Percentiles rank a stretch among this genome's conserved stretches.
These are phyloP conservation scores for Siniperca knerii DNA, from an alignment of 2,113 vertebrate genomes.

Conservation along the genomic window DNA sequence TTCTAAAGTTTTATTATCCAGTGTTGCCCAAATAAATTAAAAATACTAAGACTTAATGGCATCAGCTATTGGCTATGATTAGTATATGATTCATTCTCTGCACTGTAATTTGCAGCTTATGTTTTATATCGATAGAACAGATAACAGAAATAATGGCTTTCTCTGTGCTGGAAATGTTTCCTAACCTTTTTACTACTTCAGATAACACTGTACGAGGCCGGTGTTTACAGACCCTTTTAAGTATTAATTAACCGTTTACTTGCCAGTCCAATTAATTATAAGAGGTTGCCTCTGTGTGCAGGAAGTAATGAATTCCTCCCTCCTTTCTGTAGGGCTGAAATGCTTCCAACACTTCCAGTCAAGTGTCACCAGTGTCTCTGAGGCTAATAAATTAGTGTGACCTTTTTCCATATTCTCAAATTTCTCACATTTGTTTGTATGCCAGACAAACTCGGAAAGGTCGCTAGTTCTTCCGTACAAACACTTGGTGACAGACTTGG, in stretches of 20 bases:
- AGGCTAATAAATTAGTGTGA: constrained; percentile 74
- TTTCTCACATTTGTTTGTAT: constrained; percentile 56
- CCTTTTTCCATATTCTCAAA: constrained; percentile 72
- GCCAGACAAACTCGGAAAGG: constrained; percentile 51
- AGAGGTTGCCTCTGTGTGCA: constrained; percentile 8
- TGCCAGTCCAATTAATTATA: constrained; percentile 55
- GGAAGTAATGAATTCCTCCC: constrained; percentile 58
- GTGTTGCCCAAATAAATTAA: constrained; percentile 35
- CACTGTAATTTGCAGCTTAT: constrained; percentile 34
- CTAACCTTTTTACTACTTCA: constrained; percentile 4
- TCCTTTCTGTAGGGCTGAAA: constrained; percentile 46
- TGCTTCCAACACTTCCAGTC: constrained; percentile 44
- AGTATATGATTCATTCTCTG: constrained; percentile 39
- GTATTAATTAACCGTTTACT: constrained; percentile 59
- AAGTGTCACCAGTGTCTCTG: constrained; percentile 63
- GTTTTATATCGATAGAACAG: constrained; percentile 42
- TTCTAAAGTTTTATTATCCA: constrained; percentile 40
- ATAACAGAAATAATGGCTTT: constrained; percentile 36
- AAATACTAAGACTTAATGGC: constrained; percentile 27
- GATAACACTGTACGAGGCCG: constrained; percentile 28
- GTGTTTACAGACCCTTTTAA: constrained; percentile 45
- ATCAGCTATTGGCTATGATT: constrained; percentile 3
- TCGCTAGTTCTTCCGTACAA: constrained; percentile 42
- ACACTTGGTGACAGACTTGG: background rate
- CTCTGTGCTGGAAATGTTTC: constrained; percentile 16